Evolutionary conservation across 2,113 vertebrate species (phyloP).

Genomic region (Calyptomena viridis): DNA sequence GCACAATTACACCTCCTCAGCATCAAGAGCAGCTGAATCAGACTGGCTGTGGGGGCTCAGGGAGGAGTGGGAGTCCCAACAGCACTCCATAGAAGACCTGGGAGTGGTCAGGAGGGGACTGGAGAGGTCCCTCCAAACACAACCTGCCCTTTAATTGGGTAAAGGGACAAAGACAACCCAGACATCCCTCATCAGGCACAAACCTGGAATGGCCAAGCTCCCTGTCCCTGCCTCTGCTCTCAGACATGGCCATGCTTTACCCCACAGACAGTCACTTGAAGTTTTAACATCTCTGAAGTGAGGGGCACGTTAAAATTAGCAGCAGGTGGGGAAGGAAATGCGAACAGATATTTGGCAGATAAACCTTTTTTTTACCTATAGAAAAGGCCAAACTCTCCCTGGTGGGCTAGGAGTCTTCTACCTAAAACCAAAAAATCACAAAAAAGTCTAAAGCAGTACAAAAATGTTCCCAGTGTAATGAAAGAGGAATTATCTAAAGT

Average conservation of each 20-base stretch:
- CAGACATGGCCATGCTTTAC: fast-evolving
- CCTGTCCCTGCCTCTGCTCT: no score
- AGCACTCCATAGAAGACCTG: not conserved
- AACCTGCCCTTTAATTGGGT: not conserved
- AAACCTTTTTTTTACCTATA: not conserved
- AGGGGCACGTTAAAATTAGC: not conserved
- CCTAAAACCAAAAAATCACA: not conserved
- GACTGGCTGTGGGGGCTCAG: not conserved
- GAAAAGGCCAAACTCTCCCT: not conserved
- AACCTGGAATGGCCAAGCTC: not conserved
- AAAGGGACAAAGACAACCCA: not conserved
- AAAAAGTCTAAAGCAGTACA: not conserved
- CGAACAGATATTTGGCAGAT: not conserved
- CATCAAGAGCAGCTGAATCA: not conserved
- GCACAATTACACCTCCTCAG: not conserved
- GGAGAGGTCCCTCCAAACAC: fast-evolving
- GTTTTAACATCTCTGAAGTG: not conserved
- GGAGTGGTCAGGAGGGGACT: not conserved
- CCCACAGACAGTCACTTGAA: not conserved
- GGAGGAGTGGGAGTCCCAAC: not conserved
- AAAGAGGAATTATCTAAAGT: not conserved
- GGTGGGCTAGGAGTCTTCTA: not conserved
- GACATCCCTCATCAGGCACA: not conserved
- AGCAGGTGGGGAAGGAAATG: not conserved
- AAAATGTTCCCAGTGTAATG: not conserved